Base-by-base conservation (phyloP, 1,140 invertebrate genomes). In the Penaeus vannamei region DNA sequence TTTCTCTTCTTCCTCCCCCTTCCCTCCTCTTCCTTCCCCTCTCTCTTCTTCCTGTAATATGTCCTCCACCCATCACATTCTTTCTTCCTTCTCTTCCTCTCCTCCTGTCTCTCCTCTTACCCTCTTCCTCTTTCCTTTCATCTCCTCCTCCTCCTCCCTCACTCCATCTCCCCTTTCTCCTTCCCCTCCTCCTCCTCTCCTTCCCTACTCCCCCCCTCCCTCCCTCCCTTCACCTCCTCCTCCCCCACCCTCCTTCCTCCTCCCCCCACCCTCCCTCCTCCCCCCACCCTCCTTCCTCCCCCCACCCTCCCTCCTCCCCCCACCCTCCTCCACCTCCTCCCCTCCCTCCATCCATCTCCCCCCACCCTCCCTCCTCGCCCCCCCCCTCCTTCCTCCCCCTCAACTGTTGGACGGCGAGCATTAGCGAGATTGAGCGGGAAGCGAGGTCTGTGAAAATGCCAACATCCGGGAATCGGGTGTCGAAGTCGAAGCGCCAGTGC, bases 391-490 rank as follows among this genome's bases (percentile, higher is more conserved):
- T 59, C 76, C 36, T 82, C 61, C 85, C 61, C 85, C 26, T 20
- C 42, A 46, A 14, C 87, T 84, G 87, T 85, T 84, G 32, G 89
- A 83, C 79, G 84, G 88, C 83, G 69, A 60, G 81, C 88, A 86
- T 90, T 86, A 85, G 88, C 20, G 64, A 82, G 83, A 86, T 82
- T 85, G 88, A 82, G 61, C 23, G 88, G 82, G 64, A 79, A 81
- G 36, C 60, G 32, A 80, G 59, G 61, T 64, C 84, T 20, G 87
- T 60, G 82, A 85, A 85, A 85, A 85, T 84, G 87, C 87, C 87
- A 89, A 84, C 79, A 84, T 85, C 81, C 82, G 82, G 81, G 82
- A 84, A 84, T 84, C 84, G 87, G 81, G 60, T 84, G 87, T 85
- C 82, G 87, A 81, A 81, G 64, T 69, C 36, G n/a, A 79, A 81